Conservation (phyloP, 2,797 vertebrate genomes). For the Pipistrellus nathusii region DNA sequence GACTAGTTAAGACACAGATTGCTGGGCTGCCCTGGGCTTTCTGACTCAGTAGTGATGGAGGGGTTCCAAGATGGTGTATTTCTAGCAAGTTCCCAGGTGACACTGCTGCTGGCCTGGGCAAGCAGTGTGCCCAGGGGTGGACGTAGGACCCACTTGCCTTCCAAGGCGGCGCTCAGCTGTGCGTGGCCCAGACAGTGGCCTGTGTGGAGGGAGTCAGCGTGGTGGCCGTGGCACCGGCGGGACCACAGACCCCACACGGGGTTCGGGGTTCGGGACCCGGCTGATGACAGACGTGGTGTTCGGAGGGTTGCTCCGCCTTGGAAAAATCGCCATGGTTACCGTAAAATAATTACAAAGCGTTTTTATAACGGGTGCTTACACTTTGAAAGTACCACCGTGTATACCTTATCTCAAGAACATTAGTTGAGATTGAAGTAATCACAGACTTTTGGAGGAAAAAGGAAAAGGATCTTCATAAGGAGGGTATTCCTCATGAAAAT, state of each 20-base stretch:
- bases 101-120: background rate
- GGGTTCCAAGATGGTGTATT: background rate
- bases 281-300: background rate
- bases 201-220: background rate
- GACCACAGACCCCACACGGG: too few relatives aligned
- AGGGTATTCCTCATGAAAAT: constrained; percentile 51
- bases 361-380: background rate
- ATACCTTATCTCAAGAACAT: background rate
- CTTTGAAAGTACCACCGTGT: background rate
- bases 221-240: background rate
- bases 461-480: constrained; percentile 55
- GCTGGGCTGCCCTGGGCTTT: background rate
- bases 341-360: background rate
- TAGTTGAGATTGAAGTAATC: constrained; percentile 53
- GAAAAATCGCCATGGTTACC: background rate
- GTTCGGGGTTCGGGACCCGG: background rate
- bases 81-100: background rate
- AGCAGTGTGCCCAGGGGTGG: background rate
- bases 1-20: background rate
- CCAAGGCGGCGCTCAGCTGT: background rate
- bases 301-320: background rate
- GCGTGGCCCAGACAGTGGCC: background rate
- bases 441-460: constrained; percentile 54
- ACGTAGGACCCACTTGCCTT: background rate
- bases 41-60: background rate